Evolutionary conservation across 2,888 invertebrate genomes (phyloP), one percentile per base, ranked within the genome.

Genomic region (Nezara viridula): DNA sequence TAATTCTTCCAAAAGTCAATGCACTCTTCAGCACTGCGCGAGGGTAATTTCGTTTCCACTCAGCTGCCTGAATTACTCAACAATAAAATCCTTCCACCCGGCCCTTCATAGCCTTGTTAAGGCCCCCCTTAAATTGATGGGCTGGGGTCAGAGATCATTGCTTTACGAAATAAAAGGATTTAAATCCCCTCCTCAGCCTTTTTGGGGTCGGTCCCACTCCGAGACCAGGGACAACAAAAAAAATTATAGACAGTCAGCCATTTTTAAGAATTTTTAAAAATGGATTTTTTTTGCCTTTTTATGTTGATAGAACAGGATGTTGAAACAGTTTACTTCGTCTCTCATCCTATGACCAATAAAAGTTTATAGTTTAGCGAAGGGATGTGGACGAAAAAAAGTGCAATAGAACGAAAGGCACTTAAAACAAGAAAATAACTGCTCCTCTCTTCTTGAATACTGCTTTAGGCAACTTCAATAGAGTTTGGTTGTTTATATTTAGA

Each of bases 101-200:
- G 6, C 55, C n/a, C 55, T n/a, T 12, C 55, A n/a, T 32, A 37
- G 73, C 37, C 73, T 73, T 73, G 32, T 73, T 32, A 37, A 37
- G 6, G 7, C 77, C 10, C 77, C 40, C 21, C 37, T n/a, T 14
- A 60, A 60, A 60, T 60, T 60, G 60, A 27, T 60, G 60, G 55
- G 24, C n/a, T 10, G 21, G 60, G 60, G 60, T 60, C 60, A 27
- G 60, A 60, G 27, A 60, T 60, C 60, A 77, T 40, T 40, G 77
- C 24, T 24, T 77, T 40, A n/a, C 40, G 40, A 77, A 77, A 77
- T 77, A 77, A 40, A 77, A 77, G 77, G 77, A 77, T 77, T 77
- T 77, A 77, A 40, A 40, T 77, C 73, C 14, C 73, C 21, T 32
- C 37, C 73, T 77, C 24, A 40, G 55, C 27, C 27, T 27, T 14